Conservation (phyloP, 2,113 vertebrate species). For the Formicarius rufipectus region DNA sequence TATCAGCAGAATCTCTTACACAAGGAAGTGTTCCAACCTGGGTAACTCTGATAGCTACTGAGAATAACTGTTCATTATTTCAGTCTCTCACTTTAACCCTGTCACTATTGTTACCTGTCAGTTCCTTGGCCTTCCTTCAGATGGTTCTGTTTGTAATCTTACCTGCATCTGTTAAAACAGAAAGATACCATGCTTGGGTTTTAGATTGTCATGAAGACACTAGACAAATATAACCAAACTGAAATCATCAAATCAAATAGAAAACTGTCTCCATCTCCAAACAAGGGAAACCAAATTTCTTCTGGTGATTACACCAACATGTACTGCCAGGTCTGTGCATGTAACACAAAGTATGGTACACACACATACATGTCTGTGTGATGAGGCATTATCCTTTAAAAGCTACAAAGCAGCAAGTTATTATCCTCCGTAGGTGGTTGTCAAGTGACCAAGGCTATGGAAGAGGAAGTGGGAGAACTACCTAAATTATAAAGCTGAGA, state of each 20-base stretch:
- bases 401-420: neutral
- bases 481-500: conserved; percentile 35
- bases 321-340: neutral
- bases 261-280: neutral
- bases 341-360: neutral
- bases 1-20: neutral
- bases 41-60: neutral
- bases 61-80: neutral
- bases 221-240: neutral
- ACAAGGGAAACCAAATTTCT: neutral
- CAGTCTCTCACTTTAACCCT: neutral
- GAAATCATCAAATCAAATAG: neutral
- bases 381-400: neutral
- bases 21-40: neutral
- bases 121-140: neutral
- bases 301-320: neutral
- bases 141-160: neutral
- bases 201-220: neutral
- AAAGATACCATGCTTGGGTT: neutral
- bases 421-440: neutral
- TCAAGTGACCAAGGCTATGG: neutral
- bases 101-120: neutral
- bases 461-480: conserved; percentile 36
- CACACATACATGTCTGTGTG: neutral
- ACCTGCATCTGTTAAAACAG: neutral